Conservation (phyloP, 2,888 invertebrate genomes). For the Chelonus formosanus region DNA sequence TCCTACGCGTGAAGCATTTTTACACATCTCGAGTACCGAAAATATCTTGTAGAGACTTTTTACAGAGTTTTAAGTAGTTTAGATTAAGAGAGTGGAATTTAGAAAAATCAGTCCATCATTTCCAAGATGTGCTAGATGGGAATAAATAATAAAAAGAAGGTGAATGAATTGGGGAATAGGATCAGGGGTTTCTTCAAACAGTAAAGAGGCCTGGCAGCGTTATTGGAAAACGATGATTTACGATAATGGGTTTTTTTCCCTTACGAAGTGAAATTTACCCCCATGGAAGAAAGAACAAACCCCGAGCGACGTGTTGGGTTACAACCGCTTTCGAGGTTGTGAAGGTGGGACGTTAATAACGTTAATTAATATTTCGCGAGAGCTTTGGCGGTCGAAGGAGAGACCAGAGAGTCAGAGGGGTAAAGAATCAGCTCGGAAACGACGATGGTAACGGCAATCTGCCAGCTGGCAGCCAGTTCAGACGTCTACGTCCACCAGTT, state of each 20-base stretch:
- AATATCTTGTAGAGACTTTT: not conserved
- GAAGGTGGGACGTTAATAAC: conserved; percentile 70
- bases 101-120: conserved; percentile 31
- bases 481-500: conserved; percentile 44
- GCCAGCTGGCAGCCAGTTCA: conserved; percentile 59
- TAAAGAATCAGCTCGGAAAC: conserved; percentile 11
- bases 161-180: conserved; percentile 31
- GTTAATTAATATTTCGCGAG: conserved; percentile 72
- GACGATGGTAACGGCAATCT: conserved; percentile 51
- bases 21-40: not conserved
- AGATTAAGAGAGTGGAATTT: conserved; percentile 38
- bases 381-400: conserved; percentile 60
- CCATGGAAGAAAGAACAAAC: conserved; percentile 34
- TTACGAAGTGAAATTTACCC: conserved; percentile 11
- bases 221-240: conserved; percentile 72
- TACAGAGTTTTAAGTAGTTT: conserved; percentile 30
- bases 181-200: conserved; percentile 37
- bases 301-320: conserved; percentile 37
- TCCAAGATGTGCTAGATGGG: conserved; percentile 28
- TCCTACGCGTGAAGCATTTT: conserved; percentile 32
- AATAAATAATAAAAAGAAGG: conserved; percentile 34
- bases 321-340: conserved; percentile 40
- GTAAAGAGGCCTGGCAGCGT: conserved; percentile 63
- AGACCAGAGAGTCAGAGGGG: conserved; percentile 36
- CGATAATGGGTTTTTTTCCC: conserved; percentile 69